Percentiles rank a stretch among this genome's conserved stretches.
phyloP scores from a whole-genome alignment of 2,797 vertebrate genomes.

The Sebastolobus altivelis region DNA sequence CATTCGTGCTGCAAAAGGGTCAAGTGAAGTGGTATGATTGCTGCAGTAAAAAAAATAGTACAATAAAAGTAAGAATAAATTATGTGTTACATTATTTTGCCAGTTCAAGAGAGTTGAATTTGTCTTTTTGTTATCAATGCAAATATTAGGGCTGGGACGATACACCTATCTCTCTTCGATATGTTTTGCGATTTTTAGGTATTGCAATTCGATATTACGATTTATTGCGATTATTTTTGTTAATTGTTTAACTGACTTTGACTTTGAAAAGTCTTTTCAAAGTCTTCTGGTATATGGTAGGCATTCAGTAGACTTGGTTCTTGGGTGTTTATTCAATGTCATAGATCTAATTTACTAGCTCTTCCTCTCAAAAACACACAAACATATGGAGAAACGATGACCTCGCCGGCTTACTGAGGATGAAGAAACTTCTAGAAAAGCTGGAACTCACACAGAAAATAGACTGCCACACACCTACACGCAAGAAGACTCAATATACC shows the following conservation, averaged over 20 bases:
- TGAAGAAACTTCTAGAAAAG: slow-evolving; percentile 37
- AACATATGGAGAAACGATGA: neutral
- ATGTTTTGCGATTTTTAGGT: neutral
- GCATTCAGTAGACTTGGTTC: neutral
- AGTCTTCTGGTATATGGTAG: neutral
- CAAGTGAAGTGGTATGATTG: neutral
- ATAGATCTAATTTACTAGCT: neutral
- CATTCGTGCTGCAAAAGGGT: neutral
- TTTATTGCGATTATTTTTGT: too few relatives aligned
- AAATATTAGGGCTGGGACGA: neutral
- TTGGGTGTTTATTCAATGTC: neutral
- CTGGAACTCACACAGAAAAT: slow-evolving; percentile 30
- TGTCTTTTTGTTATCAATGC: neutral
- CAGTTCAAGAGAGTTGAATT: neutral
- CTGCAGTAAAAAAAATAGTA: slow-evolving; percentile 1
- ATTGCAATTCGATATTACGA: neutral
- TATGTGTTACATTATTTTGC: neutral
- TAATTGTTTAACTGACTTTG: neutral
- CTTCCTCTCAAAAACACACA: neutral
- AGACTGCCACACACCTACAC: slow-evolving; percentile 50
- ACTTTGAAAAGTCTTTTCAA: neutral
- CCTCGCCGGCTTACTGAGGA: slow-evolving; percentile 20
- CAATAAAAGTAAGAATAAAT: neutral
- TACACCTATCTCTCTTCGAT: neutral
- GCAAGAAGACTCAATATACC: slow-evolving; percentile 25